These are phyloP conservation scores for Archocentrus centrarchus DNA, from an alignment of 2,113 vertebrate species.

Conservation along the genomic window DNA sequence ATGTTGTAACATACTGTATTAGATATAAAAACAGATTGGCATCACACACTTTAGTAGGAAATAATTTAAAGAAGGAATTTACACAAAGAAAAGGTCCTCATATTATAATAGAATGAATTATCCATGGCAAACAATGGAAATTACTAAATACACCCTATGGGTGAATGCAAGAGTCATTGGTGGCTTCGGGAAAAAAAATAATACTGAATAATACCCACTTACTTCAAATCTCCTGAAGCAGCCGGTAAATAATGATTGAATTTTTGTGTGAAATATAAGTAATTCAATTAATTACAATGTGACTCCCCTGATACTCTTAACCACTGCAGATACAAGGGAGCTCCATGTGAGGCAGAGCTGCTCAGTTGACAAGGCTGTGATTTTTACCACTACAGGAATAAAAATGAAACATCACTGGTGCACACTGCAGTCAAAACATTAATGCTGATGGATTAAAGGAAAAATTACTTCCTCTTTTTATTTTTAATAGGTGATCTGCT, in stretches of 20 bases:
- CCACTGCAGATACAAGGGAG: neutral
- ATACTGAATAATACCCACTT: neutral
- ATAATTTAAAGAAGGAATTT: neutral
- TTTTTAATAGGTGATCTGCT: neutral
- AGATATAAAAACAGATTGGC: neutral
- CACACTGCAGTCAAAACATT: neutral
- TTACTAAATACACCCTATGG: neutral
- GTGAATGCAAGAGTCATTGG: neutral
- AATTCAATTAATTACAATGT: slow-evolving; percentile 18
- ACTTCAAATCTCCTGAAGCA: slow-evolving; percentile 5
- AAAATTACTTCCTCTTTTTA: neutral
- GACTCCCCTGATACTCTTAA: neutral
- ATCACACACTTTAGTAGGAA: neutral
- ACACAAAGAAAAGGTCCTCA: slow-evolving; percentile 27
- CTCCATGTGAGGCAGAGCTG: neutral
- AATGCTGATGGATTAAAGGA: neutral
- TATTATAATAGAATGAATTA: slow-evolving; percentile 5
- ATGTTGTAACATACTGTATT: neutral
- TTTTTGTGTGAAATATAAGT: slow-evolving; percentile 9
- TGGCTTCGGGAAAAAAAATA: neutral
- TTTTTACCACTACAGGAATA: neutral
- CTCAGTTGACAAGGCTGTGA: neutral
- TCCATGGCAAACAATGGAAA: slow-evolving; percentile 4
- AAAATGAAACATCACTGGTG: neutral
- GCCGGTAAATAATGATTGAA: neutral